phyloP scores from a whole-genome alignment of 2,888 invertebrate genomes.

The Diadromus collaris region DNA sequence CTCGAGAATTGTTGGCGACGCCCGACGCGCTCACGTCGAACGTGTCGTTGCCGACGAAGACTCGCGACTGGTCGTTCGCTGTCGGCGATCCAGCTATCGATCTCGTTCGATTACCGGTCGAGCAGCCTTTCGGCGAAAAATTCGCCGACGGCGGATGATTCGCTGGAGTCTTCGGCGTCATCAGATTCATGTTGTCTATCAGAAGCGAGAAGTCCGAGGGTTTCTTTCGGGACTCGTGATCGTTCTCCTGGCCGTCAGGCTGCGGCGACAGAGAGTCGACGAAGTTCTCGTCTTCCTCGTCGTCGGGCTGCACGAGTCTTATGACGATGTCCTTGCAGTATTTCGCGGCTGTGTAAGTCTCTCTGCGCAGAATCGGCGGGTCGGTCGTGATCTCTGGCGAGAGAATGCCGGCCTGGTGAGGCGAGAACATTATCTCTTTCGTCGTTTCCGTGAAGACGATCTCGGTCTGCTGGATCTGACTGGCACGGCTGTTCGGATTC shows the following conservation, averaged over 20 bases:
- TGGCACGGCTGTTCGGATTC: constrained; percentile 40
- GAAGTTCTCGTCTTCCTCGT: constrained; percentile 59
- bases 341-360: constrained; percentile 67
- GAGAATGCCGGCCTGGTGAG: constrained; percentile 32
- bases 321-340: constrained; percentile 22
- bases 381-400: constrained; percentile 42
- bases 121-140: constrained; percentile 66
- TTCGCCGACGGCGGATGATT: constrained; percentile 19
- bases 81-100: constrained; percentile 6
- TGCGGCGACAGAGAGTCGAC: constrained; percentile 68
- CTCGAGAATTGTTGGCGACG: constrained; percentile 44
- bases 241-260: constrained; percentile 20
- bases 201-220: constrained; percentile 70
- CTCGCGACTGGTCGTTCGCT: neutral
- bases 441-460: neutral
- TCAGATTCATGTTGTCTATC: constrained; percentile 71
- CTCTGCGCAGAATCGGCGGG: constrained; percentile 64
- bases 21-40: constrained; percentile 46
- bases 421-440: constrained; percentile 43
- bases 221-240: neutral
- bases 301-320: constrained; percentile 18
- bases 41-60: constrained; percentile 33
- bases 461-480: neutral
- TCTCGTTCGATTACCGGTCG: constrained; percentile 58
- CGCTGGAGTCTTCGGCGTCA: constrained; percentile 61